Evolutionary conservation across 2,888 invertebrate species (phyloP).

Genomic region (Nasonia oneida): DNA sequence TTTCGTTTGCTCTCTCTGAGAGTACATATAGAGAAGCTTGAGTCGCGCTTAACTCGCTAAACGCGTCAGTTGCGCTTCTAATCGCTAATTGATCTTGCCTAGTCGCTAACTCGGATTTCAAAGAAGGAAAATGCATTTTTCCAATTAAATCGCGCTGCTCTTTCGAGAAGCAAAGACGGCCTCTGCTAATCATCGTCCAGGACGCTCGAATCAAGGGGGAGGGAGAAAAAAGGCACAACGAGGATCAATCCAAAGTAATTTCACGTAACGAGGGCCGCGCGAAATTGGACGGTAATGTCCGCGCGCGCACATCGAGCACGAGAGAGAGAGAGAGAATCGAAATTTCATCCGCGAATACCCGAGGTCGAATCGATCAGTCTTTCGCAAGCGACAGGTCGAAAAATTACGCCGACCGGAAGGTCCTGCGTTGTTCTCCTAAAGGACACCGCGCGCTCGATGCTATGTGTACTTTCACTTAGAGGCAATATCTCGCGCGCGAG

Average conservation of each 20-base stretch:
- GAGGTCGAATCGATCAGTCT: neutral
- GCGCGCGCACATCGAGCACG: neutral
- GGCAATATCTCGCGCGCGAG: neutral
- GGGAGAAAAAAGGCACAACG: neutral
- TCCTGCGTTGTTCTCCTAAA: neutral
- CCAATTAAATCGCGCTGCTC: neutral
- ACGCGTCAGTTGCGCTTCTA: neutral
- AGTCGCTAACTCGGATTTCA: neutral
- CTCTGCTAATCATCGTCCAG: neutral
- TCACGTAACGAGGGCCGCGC: neutral
- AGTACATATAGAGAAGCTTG: neutral
- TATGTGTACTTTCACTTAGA: neutral
- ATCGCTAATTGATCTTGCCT: neutral
- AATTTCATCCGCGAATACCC: neutral
- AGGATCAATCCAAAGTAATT: slow-evolving; percentile 6
- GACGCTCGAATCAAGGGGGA: neutral
- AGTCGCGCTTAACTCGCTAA: neutral
- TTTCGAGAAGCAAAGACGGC: neutral
- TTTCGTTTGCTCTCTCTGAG: neutral
- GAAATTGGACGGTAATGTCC: neutral
- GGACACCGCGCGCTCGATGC: neutral
- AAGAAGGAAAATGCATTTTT: neutral
- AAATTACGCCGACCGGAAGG: neutral
- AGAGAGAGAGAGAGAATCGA: neutral
- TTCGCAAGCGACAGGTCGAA: neutral